Evolutionary conservation across 2,113 vertebrate species (phyloP), one percentile per base, ranked within the genome.

Genomic region (Hiodon tergisus): DNA sequence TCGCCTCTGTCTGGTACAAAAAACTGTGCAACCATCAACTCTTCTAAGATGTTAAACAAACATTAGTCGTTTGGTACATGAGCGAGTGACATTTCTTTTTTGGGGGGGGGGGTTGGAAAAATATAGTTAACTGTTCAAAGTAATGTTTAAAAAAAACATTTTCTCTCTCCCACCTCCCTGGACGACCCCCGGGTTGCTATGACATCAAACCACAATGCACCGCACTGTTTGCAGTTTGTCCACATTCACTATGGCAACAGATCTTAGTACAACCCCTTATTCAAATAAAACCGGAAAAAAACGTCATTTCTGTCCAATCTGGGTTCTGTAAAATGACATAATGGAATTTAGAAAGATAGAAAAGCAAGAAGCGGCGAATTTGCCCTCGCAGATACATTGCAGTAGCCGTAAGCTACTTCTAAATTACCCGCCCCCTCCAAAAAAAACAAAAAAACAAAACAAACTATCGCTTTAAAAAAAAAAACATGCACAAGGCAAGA

Each of bases 181-280:
- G 9, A 13, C 69, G 85, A 86, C 84, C 85, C 82, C 72, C 83
- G 69, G 86, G 83, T 82, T 81, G 80, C 84, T 81, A 93, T 98
- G 94, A 98, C 95, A 91, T 98, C 94, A 95, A 90, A 93, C 95
- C 94, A 94, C 86, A 92, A 94, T 94, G 91, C 94, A 87, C 85
- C 90, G 94, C 94, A 89, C 88, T 97, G 93, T 96, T 97, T 94
- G 90, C 88, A 78, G 91, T 95, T 93, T 93, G 89, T 89, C 83
- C 84, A 60, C 4, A 75, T 81, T 92, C 87, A 83, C 90, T 87
- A 84, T 89, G 85, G 88, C 86, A 84, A 93, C 80, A 81, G 71
- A 66, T 62, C 65, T 68, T 53, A 59, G 62, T 79, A 60, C 86
- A 81, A 83, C 92, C 92, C 86, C 76, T 77, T 82, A 94, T 93